phyloP scores from a whole-genome alignment of 1,140 invertebrate species.

The Homarus americanus region DNA sequence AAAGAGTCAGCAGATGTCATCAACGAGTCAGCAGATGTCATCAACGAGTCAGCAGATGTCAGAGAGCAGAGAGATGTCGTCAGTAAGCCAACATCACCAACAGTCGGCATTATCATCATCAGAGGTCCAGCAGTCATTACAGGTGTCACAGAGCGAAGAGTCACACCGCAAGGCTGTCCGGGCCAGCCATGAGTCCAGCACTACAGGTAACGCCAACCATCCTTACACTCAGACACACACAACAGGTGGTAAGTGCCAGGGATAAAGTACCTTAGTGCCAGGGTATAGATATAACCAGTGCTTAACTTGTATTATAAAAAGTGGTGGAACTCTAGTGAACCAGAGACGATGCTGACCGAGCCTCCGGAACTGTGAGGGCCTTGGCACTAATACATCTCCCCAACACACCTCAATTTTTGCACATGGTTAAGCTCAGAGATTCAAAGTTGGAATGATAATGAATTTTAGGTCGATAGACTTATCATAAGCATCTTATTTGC shows the following conservation, averaged over 20 bases:
- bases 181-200: conserved; percentile 9
- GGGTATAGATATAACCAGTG: no score
- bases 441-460: no score
- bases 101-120: neutral
- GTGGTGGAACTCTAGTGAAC: no score
- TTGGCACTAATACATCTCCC: no score
- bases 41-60: conserved; percentile 22
- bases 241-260: neutral
- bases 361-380: no score
- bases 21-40: neutral
- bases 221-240: neutral
- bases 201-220: conserved; percentile 44
- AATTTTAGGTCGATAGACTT: no score
- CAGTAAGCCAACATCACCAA: neutral
- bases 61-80: conserved; percentile 15
- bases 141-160: conserved; percentile 17
- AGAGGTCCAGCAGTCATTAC: conserved; percentile 22
- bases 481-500: no score
- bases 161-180: neutral
- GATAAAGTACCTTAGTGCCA: no score
- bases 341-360: no score
- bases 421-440: no score
- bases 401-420: no score
- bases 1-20: conserved; percentile 23
- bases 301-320: no score